Percentiles rank a stretch among this genome's conserved stretches.
phyloP scores from a whole-genome alignment of 1,140 invertebrate species.

The Leptinotarsa undecemlineata region DNA sequence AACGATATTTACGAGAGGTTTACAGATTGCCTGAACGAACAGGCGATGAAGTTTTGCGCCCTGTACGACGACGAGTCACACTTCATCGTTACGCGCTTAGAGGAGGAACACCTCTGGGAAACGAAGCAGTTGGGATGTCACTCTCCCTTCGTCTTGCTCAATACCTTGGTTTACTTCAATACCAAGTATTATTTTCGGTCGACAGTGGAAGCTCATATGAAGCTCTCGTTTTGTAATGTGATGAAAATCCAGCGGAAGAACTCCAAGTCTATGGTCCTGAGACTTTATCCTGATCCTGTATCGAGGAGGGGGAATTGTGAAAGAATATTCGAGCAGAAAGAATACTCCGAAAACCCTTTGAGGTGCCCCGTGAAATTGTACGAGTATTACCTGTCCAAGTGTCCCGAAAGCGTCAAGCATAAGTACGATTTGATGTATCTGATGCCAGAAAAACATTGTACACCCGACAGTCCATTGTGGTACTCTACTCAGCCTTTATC shows the following conservation, averaged over 20 bases:
- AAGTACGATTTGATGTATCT: constrained; percentile 88
- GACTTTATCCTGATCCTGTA: constrained; percentile 66
- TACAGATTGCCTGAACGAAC: constrained; percentile 82
- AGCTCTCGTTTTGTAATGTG: constrained; percentile 68
- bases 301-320: constrained; percentile 57
- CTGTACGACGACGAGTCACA: constrained; percentile 40
- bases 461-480: constrained; percentile 91
- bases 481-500: constrained; percentile 81
- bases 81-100: constrained; percentile 81
- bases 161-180: constrained; percentile 92
- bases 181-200: constrained; percentile 90
- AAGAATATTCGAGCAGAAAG: constrained; percentile 84
- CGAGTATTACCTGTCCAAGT: constrained; percentile 93
- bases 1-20: constrained; percentile 88
- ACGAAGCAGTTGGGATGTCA: constrained; percentile 89
- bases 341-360: constrained; percentile 85
- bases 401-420: constrained; percentile 87
- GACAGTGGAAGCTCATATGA: constrained; percentile 86
- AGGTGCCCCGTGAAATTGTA: constrained; percentile 90
- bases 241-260: constrained; percentile 67
- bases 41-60: constrained; percentile 71
- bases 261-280: constrained; percentile 61
- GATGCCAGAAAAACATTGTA: constrained; percentile 83
- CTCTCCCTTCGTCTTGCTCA: constrained; percentile 86
- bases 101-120: constrained; percentile 91